Evolutionary conservation across 2,888 invertebrate species (phyloP).

Genomic region (Odontothrips loti): DNA sequence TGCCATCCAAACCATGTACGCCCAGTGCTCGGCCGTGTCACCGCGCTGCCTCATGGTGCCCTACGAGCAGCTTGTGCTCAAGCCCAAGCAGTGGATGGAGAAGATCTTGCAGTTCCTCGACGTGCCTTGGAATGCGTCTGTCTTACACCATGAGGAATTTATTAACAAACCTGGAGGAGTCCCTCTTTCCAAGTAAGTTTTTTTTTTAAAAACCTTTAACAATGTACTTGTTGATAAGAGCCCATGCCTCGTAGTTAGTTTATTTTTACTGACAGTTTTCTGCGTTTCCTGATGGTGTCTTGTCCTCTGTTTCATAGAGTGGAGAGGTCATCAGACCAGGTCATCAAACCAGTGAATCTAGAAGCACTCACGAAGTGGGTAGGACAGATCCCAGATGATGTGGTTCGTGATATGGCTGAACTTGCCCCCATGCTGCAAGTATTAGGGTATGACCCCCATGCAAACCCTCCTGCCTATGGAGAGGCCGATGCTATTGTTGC

Average conservation of each 20-base stretch:
- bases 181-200: slow-evolving; percentile 83
- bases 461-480: slow-evolving; percentile 94
- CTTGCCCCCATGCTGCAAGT: slow-evolving; percentile 83
- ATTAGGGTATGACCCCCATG: slow-evolving; percentile 81
- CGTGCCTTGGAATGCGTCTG: slow-evolving; percentile 91
- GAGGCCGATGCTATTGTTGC: slow-evolving; percentile 72
- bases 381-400: slow-evolving; percentile 83
- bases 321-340: slow-evolving; percentile 96
- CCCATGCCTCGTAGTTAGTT: slow-evolving; percentile 39
- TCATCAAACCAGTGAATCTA: slow-evolving; percentile 95
- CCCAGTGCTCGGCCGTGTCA: slow-evolving; percentile 68
- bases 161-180: slow-evolving; percentile 95
- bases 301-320: slow-evolving; percentile 59
- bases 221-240: slow-evolving; percentile 27
- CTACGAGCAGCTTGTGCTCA: slow-evolving; percentile 95
- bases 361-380: slow-evolving; percentile 94
- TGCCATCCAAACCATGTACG: slow-evolving; percentile 90
- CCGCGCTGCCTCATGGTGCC: slow-evolving; percentile 64
- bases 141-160: slow-evolving; percentile 94
- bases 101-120: slow-evolving; percentile 83
- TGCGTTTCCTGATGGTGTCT: slow-evolving; percentile 31
- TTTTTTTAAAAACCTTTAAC: slow-evolving; percentile 13
- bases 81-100: slow-evolving; percentile 84
- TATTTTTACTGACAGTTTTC: slow-evolving; percentile 41
- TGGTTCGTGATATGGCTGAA: slow-evolving; percentile 84